Conservation (phyloP, 2,888 invertebrate species). For the Dynastes tityus region DNA sequence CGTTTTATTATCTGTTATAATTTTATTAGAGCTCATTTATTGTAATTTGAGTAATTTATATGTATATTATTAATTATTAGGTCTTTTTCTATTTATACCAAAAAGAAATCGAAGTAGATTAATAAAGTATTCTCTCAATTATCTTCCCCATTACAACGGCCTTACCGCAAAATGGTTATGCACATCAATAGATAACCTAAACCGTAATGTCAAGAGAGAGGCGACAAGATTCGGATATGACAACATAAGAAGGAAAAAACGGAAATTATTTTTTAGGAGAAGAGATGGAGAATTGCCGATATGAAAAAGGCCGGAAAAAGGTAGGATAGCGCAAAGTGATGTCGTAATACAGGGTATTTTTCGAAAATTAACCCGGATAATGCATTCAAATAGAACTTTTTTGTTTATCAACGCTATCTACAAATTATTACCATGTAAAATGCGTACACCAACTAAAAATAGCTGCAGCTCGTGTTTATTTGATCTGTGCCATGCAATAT, state of each 20-base stretch:
- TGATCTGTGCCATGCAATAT: constrained; percentile 24
- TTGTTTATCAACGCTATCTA: not conserved
- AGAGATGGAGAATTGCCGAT: no score
- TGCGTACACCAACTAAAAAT: constrained; percentile 14
- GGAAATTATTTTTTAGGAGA: no score
- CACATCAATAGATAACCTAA: no score
- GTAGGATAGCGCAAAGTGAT: no score
- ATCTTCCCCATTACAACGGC: no score
- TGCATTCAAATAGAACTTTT: not conserved
- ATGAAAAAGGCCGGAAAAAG: not conserved
- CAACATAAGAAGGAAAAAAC: no score
- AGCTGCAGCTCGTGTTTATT: constrained; percentile 9
- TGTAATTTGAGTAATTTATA: not conserved
- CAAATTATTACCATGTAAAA: not conserved
- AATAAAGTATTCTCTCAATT: no score
- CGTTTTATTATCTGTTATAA: no score
- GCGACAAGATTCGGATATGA: no score
- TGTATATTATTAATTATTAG: not conserved
- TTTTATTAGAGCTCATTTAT: no score
- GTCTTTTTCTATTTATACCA: not conserved
- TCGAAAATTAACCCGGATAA: not conserved
- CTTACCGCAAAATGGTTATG: no score
- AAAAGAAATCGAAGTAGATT: not conserved
- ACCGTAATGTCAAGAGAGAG: no score
- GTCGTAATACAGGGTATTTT: not conserved